These are phyloP conservation scores for Microtus montanus DNA, from an alignment of 2,113 vertebrate species.

Conservation along the genomic window DNA sequence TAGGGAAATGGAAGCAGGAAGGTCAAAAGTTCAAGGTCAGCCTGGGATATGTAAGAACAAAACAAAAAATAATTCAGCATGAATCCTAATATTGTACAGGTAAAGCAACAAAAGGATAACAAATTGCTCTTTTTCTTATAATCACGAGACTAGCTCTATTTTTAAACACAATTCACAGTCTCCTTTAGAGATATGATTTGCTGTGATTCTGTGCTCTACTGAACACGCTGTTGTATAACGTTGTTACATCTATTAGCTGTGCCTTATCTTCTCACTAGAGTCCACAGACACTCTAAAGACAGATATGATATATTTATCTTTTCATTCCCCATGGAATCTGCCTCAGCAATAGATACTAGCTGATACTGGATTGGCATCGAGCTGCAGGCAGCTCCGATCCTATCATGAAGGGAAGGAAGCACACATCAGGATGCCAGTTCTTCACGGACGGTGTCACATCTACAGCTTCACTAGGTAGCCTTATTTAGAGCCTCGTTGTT, in stretches of 20 bases:
- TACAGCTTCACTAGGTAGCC: not conserved
- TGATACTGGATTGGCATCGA: not conserved
- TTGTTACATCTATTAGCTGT: slow-evolving; percentile 25
- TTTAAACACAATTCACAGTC: slow-evolving; percentile 64
- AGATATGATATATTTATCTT: not conserved
- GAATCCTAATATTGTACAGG: slow-evolving; percentile 45
- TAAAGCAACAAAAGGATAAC: slow-evolving; percentile 33
- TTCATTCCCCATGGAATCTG: not conserved
- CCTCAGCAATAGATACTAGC: not conserved
- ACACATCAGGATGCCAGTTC: not conserved
- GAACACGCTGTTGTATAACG: slow-evolving; percentile 53
- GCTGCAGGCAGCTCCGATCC: not conserved
- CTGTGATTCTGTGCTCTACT: slow-evolving; percentile 32
- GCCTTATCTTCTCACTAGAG: not conserved
- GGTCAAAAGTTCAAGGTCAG: not conserved
- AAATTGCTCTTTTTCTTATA: slow-evolving; percentile 65
- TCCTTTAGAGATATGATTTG: slow-evolving; percentile 54
- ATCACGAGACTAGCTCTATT: slow-evolving; percentile 66
- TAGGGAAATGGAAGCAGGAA: not conserved
- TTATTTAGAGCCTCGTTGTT: not conserved
- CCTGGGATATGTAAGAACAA: not conserved
- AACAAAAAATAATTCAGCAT: slow-evolving; percentile 12
- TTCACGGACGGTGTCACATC: not conserved
- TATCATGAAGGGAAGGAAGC: not conserved
- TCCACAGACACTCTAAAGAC: slow-evolving; percentile 14